Percentiles rank a stretch among this genome's conserved stretches.
phyloP scores from a whole-genome alignment of 37 sponge, comb jelly and placozoan genomes.

The Diacarnus erythraeanus region DNA sequence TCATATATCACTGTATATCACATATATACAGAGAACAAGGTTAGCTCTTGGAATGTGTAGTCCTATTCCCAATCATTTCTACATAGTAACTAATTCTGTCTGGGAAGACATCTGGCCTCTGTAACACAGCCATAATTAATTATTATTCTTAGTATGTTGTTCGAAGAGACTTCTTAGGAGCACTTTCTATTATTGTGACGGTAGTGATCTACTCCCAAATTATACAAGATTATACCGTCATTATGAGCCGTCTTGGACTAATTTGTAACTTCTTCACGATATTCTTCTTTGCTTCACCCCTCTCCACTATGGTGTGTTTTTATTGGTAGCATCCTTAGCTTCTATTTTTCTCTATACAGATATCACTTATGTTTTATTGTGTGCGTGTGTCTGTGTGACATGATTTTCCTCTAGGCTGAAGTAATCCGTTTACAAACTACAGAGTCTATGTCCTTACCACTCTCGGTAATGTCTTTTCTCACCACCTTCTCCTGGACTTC shows the following conservation, averaged over 20 bases:
- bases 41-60: constrained; percentile 3
- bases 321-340: background rate
- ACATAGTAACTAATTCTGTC: too few relatives aligned
- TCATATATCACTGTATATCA: constrained; percentile 47
- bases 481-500: constrained; percentile 44
- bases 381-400: background rate
- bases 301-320: constrained; percentile 55
- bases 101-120: background rate
- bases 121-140: background rate
- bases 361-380: too few relatives aligned
- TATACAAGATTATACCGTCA: constrained; percentile 6
- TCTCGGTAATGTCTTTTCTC: constrained; percentile 50
- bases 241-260: constrained; percentile 44
- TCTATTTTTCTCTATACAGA: too few relatives aligned
- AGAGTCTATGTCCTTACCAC: constrained; percentile 71
- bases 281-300: constrained; percentile 72
- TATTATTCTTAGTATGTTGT: constrained; percentile 29
- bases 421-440: constrained; percentile 61
- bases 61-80: too few relatives aligned
- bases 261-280: constrained; percentile 72
- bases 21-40: constrained; percentile 60
- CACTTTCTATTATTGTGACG: constrained; percentile 16
- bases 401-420: constrained; percentile 32
- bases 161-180: constrained; percentile 21
- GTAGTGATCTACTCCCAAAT: constrained; percentile 16